phyloP scores from a whole-genome alignment of 2,113 vertebrate species.

The Pelvicachromis taeniatus region DNA sequence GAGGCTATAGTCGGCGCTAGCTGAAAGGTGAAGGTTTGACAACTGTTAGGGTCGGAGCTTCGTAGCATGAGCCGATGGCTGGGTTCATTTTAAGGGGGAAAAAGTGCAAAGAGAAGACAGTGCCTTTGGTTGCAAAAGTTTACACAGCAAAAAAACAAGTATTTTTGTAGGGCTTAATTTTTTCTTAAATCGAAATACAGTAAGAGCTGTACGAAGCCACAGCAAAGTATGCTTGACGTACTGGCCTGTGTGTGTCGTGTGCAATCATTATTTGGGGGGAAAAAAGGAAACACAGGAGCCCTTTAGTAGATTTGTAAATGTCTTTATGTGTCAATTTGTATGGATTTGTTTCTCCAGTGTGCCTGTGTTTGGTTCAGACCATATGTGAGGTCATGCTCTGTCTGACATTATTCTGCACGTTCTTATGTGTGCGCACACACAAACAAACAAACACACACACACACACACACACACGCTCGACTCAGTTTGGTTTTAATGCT shows the following conservation, averaged over 20 bases:
- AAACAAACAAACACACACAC: not conserved
- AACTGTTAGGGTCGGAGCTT: not conserved
- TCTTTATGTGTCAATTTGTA: not conserved
- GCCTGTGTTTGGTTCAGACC: constrained; percentile 11
- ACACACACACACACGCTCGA: not conserved
- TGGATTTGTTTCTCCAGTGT: not conserved
- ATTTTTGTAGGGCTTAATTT: constrained; percentile 69
- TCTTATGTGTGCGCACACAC: not conserved
- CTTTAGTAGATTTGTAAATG: not conserved
- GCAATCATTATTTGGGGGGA: not conserved
- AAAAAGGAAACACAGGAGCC: not conserved
- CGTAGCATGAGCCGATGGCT: not conserved
- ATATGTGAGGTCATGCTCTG: constrained; percentile 6
- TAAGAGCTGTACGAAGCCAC: constrained; percentile 19
- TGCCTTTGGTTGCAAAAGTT: constrained; percentile 72
- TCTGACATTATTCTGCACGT: not conserved
- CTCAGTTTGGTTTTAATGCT: constrained; percentile 11
- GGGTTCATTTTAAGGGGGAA: not conserved
- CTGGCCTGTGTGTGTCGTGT: constrained; percentile 12
- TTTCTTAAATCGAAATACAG: constrained; percentile 29
- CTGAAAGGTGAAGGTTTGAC: not conserved
- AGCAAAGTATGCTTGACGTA: constrained; percentile 14
- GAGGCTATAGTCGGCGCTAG: not conserved
- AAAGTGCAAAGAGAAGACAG: constrained; percentile 27
- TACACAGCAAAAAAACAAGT: constrained; percentile 50